phyloP scores from a whole-genome alignment of 2,797 vertebrate species.

The Pseudochirops cupreus region DNA sequence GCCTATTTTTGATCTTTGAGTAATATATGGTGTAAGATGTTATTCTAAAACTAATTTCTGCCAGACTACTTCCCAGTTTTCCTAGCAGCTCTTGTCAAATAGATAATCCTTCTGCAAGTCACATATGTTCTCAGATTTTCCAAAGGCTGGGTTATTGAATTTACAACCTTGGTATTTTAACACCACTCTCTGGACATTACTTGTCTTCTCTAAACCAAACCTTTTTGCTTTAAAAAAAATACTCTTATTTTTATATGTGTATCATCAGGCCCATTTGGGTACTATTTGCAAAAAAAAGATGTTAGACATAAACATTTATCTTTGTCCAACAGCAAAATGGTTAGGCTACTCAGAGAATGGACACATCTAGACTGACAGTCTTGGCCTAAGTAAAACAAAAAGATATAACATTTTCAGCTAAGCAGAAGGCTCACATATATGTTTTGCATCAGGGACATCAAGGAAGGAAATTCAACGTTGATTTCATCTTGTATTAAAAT shows the following conservation, averaged over 20 bases:
- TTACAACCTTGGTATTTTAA: background rate
- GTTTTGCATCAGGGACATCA: background rate
- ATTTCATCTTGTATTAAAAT: background rate
- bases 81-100: background rate
- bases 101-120: background rate
- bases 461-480: background rate
- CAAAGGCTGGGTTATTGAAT: background rate
- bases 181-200: background rate
- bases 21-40: background rate
- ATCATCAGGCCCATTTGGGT: background rate
- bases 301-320: background rate
- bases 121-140: background rate
- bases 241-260: background rate
- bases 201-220: too few relatives aligned
- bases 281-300: background rate
- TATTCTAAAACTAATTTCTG: background rate
- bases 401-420: background rate
- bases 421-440: background rate
- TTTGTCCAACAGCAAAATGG: background rate
- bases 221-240: background rate
- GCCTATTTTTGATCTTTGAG: background rate
- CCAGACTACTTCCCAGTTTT: background rate
- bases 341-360: background rate
- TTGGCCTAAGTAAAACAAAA: background rate
- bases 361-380: background rate